phyloP scores from a whole-genome alignment of 2,888 invertebrate species.

The Spilarctia lutea region DNA sequence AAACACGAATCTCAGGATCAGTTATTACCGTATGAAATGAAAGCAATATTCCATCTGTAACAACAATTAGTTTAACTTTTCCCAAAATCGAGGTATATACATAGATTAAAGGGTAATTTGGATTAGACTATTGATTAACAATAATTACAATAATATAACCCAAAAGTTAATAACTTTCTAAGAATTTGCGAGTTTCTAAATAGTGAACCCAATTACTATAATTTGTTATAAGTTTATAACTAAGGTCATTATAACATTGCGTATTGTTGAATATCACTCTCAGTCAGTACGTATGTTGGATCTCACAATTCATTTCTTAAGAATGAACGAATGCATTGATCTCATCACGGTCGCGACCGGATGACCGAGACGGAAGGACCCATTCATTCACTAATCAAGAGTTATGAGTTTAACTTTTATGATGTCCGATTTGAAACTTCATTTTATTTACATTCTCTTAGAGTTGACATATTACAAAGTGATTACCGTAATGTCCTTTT shows the following conservation, averaged over 20 bases:
- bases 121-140: too few relatives aligned
- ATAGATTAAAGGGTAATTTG: too few relatives aligned
- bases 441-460: slow-evolving; percentile 1
- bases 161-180: not conserved
- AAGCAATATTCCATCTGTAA: too few relatives aligned
- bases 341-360: slow-evolving; percentile 43
- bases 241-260: not conserved
- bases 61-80: too few relatives aligned
- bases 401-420: slow-evolving; percentile 18
- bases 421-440: slow-evolving; percentile 13
- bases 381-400: slow-evolving; percentile 42
- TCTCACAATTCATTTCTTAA: slow-evolving; percentile 23
- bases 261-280: not conserved
- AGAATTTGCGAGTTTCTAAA: not conserved
- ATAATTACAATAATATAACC: not conserved
- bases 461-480: not conserved
- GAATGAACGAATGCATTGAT: slow-evolving; percentile 41
- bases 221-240: not conserved
- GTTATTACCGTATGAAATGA: too few relatives aligned
- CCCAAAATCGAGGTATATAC: too few relatives aligned
- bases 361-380: slow-evolving; percentile 40
- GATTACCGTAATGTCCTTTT: not conserved
- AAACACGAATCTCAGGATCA: too few relatives aligned
- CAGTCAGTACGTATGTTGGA: slow-evolving; percentile 3
- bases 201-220: too few relatives aligned